Evolutionary conservation across 1,140 invertebrate species (phyloP).

Genomic region (fruit fly (Drosophila melanogaster)): Release_6_plus_ISO1_MT NT_033779.5:17891001-17891500

Average conservation of each 20-base stretch:
- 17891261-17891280: conserved; percentile 32
- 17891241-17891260: conserved; percentile 82
- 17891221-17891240: conserved; percentile 79
- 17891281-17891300: conserved; percentile 19
- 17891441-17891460: conserved; percentile 65
- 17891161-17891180: conserved; percentile 77
- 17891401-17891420: conserved; percentile 34
- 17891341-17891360: conserved; percentile 83
- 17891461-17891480: conserved; percentile 27
- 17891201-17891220: conserved; percentile 30
- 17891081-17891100: conserved; percentile 80
- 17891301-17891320: conserved; percentile 70
- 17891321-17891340: conserved; percentile 77
- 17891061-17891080: conserved; percentile 82
- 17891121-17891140: conserved; percentile 74
- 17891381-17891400: conserved; percentile 30
- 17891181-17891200: conserved; percentile 57
- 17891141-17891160: conserved; percentile 72
- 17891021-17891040: conserved; percentile 35
- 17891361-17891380: conserved; percentile 8
- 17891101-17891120: conserved; percentile 65
- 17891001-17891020: conserved; percentile 59
- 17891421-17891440: conserved; percentile 74
- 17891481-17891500: conserved; percentile 54
- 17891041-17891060: conserved; percentile 50